Conservation (phyloP, 2,797 vertebrate genomes). For the Morelia viridis region DNA sequence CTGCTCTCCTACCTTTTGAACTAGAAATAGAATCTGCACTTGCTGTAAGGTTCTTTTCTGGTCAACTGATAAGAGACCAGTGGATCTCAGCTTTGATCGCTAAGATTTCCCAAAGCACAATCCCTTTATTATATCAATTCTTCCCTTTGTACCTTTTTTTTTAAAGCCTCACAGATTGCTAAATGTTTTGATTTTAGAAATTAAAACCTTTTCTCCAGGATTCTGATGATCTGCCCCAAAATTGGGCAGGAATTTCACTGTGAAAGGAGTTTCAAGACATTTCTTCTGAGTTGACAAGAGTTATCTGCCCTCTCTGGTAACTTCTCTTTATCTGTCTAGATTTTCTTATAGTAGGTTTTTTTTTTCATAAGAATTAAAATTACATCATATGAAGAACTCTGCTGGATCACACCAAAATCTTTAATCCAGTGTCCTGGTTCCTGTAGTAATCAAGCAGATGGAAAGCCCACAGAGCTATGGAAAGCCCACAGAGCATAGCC, state of each 20-base stretch:
- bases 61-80: background rate
- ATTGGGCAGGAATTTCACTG: background rate
- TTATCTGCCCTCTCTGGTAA: background rate
- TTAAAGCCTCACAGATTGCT: background rate
- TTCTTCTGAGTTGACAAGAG: constrained; percentile 4
- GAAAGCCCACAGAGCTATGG: background rate
- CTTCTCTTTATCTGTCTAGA: constrained; percentile 22
- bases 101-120: background rate
- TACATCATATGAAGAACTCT: background rate
- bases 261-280: background rate
- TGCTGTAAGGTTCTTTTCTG: constrained; percentile 7
- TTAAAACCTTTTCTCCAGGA: background rate
- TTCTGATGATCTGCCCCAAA: background rate
- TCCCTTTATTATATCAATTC: background rate
- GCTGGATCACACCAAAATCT: background rate
- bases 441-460: background rate
- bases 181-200: background rate
- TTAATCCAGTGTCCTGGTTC: background rate
- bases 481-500: background rate
- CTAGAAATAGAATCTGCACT: background rate
- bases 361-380: constrained; percentile 30
- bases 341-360: constrained; percentile 38
- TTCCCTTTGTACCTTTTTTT: background rate
- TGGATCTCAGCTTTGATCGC: background rate
- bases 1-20: constrained; percentile 6